Conservation (phyloP, 2,797 vertebrate species). For the Erithacus rubecula region DNA sequence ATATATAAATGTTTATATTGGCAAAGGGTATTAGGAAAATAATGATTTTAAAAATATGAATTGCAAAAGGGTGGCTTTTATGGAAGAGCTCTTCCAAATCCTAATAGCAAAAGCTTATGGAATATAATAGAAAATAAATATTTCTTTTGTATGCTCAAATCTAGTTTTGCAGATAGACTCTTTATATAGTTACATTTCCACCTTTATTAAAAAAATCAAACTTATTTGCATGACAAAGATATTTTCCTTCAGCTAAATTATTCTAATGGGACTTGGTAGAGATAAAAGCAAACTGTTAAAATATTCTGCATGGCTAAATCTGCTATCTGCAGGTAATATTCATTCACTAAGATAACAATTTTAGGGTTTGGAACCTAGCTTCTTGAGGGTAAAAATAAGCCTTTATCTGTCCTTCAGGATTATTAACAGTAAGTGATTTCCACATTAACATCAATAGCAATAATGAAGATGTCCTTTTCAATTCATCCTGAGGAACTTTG, state of each 20-base stretch:
- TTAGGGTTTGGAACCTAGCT: slow-evolving; percentile 43
- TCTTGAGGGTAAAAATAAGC: slow-evolving; percentile 53
- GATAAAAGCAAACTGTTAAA: slow-evolving; percentile 52
- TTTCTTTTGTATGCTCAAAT: background rate
- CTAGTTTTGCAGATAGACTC: background rate
- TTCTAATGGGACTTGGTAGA: slow-evolving; percentile 20
- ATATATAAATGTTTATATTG: background rate
- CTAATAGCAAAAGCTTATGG: background rate
- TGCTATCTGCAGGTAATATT: slow-evolving; percentile 57
- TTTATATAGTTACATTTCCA: background rate
- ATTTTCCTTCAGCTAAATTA: slow-evolving; percentile 37
- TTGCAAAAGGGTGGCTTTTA: background rate
- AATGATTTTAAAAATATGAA: background rate
- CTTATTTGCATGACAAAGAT: slow-evolving; percentile 39
- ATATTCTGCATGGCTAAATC: slow-evolving; percentile 32
- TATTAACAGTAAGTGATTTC: slow-evolving; percentile 61
- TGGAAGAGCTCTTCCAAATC: background rate
- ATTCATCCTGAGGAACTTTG: slow-evolving; percentile 40
- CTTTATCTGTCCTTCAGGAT: slow-evolving; percentile 60
- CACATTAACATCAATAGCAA: slow-evolving; percentile 67
- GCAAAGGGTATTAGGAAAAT: background rate
- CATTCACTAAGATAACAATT: slow-evolving; percentile 50
- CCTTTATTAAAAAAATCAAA: slow-evolving; percentile 16
- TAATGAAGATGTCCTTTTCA: slow-evolving; percentile 68
- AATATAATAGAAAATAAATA: background rate